Base-by-base conservation (phyloP, 2,888 invertebrate genomes). In the Caenorhabditis afra region DNA sequence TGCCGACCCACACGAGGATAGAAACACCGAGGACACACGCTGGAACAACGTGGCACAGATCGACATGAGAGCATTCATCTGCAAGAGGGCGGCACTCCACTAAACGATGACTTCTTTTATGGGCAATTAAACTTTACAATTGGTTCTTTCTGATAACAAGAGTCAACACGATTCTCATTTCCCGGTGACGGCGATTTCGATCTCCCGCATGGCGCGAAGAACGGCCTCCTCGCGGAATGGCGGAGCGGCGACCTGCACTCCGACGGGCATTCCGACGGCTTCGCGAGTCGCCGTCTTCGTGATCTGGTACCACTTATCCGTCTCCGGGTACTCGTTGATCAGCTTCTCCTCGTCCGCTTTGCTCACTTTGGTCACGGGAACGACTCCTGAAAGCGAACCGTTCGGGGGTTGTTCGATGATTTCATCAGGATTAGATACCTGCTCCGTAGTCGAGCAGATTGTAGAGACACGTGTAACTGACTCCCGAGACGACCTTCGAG, bases 381-480 rank as follows among this genome's bases (percentile, higher is more conserved):
- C 89, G 7, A 88, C 87, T 20, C 73, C 79, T 70, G 61, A 23
- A 61, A 53, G 11, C 7, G 11, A 41, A 41, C 14, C 10, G 4
- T n/a, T 3, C 16, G 11, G 16, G 10, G 7, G 7, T 23, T 18
- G 45, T 11, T 5, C 3, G n/a, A n/a, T n/a, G n/a, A 44, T 18
- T 8, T 23, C n/a, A 14, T 10, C 8, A 16, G 22, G 29, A 29
- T 35, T 29, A 3, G 12, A n/a, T n/a, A 37, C 91, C 91, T 37
- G 88, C 89, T 7, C 90, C 91, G 53, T 88, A 91, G 81, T 91
- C 90, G 11, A 91, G 81, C 14, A 89, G 68, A 65, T 91, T 91
- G 84, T 81, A 91, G 37, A 90, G 59, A n/a, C 84, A 79, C 1
- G 90, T 90, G 81, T 88, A 90, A 45, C 84, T 86, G 41, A 82